phyloP scores from a whole-genome alignment of 2,888 invertebrate genomes.

The Pterostichus niger region DNA sequence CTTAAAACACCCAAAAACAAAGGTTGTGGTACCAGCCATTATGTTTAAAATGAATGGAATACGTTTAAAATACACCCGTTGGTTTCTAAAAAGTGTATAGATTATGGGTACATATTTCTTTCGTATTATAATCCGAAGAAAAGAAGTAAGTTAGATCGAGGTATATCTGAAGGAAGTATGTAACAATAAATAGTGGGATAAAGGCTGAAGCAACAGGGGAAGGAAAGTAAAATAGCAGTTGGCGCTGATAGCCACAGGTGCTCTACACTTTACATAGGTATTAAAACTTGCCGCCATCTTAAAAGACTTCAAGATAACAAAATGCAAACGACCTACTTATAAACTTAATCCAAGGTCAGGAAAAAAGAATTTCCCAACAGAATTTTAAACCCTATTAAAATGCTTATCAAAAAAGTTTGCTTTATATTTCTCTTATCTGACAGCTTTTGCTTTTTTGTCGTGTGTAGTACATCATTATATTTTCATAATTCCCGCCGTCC shows the following conservation, averaged over 20 bases:
- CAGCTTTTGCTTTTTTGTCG: conserved; percentile 18
- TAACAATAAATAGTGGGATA: conserved; percentile 49
- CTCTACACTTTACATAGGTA: conserved; percentile 56
- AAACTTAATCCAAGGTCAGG: conserved; percentile 57
- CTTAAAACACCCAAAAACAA: too few species aligned
- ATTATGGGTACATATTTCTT: too few species aligned
- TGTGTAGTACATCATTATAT: conserved; percentile 58
- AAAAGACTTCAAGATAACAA: conserved; percentile 50
- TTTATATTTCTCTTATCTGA: conserved; percentile 40
- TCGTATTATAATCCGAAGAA: too few species aligned
- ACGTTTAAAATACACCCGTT: too few species aligned
- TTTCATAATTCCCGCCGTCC: conserved; percentile 43
- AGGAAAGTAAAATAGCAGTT: conserved; percentile 8
- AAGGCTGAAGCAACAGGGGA: conserved; percentile 40
- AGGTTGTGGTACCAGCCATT: too few species aligned
- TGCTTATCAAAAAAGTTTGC: conserved; percentile 53
- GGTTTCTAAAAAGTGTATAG: too few species aligned
- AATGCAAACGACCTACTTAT: conserved; percentile 61
- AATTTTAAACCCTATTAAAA: conserved; percentile 48
- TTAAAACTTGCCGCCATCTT: conserved; percentile 62
- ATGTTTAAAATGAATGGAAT: too few species aligned
- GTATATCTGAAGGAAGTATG: conserved; percentile 28
- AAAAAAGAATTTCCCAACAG: conserved; percentile 28
- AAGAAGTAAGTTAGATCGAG: neutral
- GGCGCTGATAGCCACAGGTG: conserved; percentile 57